These are phyloP conservation scores for Sinhomidia bicolor DNA, from an alignment of 2,888 invertebrate species.

Conservation along the genomic window DNA sequence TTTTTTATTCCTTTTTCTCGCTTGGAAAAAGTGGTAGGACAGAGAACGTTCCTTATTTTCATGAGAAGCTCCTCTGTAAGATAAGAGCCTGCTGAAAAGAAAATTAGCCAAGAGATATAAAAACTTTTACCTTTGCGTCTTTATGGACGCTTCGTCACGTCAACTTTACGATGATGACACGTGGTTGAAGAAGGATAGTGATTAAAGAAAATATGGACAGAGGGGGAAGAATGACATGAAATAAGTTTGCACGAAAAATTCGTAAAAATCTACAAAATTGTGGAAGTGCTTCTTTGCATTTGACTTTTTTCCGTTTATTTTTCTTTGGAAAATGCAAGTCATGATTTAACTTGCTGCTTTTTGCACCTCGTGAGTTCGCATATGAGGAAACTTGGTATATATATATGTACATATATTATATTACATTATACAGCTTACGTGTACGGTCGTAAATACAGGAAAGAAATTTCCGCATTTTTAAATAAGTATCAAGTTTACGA, in stretches of 20 bases:
- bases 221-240: neutral
- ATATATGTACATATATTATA: no score
- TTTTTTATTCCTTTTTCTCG: neutral
- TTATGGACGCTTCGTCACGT: slow-evolving; percentile 56
- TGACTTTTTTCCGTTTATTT: neutral
- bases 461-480: no score
- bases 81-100: neutral
- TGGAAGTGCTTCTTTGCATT: neutral
- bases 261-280: neutral
- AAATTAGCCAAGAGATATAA: neutral
- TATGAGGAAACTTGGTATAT: no score
- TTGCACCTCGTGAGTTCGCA: no score
- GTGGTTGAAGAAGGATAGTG: no score
- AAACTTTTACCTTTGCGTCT: neutral
- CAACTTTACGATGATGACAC: neutral
- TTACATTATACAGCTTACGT: no score
- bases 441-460: no score
- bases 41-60: neutral
- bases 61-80: neutral
- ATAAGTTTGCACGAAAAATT: neutral
- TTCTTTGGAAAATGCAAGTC: no score
- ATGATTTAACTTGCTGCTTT: no score
- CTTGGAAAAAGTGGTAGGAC: no score
- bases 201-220: neutral
- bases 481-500: no score